Evolutionary conservation across 1,140 invertebrate genomes (phyloP), one percentile per base, ranked within the genome.

Genomic region (Drosophila willistoni): DNA sequence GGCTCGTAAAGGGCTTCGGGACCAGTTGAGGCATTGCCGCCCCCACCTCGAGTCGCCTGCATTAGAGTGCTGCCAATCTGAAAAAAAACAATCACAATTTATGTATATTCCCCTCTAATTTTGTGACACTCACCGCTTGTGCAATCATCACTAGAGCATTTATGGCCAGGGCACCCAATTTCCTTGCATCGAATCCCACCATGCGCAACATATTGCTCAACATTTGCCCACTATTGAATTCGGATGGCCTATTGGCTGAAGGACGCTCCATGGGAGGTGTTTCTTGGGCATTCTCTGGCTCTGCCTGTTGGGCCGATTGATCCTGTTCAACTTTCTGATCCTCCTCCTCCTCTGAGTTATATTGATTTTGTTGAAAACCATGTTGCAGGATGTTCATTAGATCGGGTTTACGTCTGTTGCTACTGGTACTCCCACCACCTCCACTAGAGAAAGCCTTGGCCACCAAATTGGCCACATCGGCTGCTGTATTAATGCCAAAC

Each of bases 91-190:
- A 29, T 29, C 29, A 29, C 29, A 25, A 25, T 4, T 4, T 5
- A 0, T 10, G 0, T 9, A 12, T 19, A 10, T 9, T 41, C n/a
- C 14, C 4, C 3, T 39, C 10, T 17, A 10, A 22, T 17, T 39
- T 19, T 39, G 34, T 3, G 7, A 10, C 14, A 51, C 93, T 93
- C 93, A 97, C 96, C 94, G 96, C 93, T 93, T 97, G 96, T 2
- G 96, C 96, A n/a, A 97, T 93, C 91, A 97, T 96, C 64, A 97
- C 95, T 6, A 97, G 93, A 12, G 95, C 95, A 91, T 97, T 97
- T 1, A 97, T 92, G 1, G 96, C 96, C 51, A 97, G 95, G 0
- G 96, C 96, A 29, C 95, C 95, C 17, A 97, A 93, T 92, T 96
- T 96, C 25, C 94, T 94, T 0, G 95, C 93, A 84, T 97, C 95